phyloP scores from a whole-genome alignment of 2,888 invertebrate genomes.

The Cyclophora punctaria region DNA sequence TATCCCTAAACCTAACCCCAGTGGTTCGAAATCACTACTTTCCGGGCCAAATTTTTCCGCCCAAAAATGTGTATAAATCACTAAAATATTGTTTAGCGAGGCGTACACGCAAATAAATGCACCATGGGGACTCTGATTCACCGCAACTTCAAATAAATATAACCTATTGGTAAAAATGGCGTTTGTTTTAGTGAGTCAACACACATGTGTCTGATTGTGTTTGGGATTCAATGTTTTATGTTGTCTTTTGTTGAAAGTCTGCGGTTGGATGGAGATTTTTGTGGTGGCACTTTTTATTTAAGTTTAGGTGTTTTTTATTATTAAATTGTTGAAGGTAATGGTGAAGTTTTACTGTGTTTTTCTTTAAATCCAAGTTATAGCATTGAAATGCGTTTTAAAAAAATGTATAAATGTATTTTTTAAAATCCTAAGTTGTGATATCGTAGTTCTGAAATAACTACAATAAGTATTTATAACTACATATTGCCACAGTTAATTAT shows the following conservation, averaged over 20 bases:
- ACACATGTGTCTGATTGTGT: constrained; percentile 25
- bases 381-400: too few species aligned
- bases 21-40: constrained; percentile 14
- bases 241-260: background rate
- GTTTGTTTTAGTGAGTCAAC: constrained; percentile 45
- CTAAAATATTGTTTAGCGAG: constrained; percentile 41
- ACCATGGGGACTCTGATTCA: constrained; percentile 57
- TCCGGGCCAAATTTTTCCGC: constrained; percentile 12
- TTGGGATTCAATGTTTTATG: constrained; percentile 11
- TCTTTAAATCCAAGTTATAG: too few species aligned
- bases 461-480: too few species aligned
- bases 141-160: constrained; percentile 60
- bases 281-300: too few species aligned
- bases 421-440: too few species aligned
- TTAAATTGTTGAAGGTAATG: too few species aligned
- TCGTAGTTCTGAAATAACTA: too few species aligned
- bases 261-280: too few species aligned
- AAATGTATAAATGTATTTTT: too few species aligned
- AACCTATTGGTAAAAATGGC: constrained; percentile 42
- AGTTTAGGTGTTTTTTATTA: too few species aligned
- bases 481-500: background rate
- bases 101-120: constrained; percentile 62
- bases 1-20: constrained; percentile 1
- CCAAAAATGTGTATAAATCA: constrained; percentile 37
- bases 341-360: too few species aligned